Evolutionary conservation across 2,113 vertebrate species (phyloP), one percentile per base, ranked within the genome.

Genomic region (Catharus fuscescens): DNA sequence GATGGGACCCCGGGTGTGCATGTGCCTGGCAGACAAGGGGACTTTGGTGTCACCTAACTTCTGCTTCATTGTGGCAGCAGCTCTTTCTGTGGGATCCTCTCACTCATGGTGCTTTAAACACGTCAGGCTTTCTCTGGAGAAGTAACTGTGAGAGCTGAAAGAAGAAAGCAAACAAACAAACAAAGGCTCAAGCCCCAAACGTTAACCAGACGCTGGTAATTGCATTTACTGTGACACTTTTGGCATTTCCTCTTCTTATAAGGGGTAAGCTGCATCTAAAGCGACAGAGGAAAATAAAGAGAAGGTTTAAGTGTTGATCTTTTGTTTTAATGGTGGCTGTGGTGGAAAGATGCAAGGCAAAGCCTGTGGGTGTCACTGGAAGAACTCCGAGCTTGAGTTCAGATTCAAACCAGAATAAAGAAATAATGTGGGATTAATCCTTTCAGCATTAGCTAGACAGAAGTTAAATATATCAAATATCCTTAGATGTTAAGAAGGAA

Each of bases 141-240:
- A 65, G 54, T 62, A 18, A 54, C 47, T 31, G 72, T 18, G 79
- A 73, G 93, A 83, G 74, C 54, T 82, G 52, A 60, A 54, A 57
- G 79, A 36, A 29, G 61, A 74, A 93, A 94, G 88, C 65, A 87
- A 92, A 69, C 53, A 93, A 94, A 82, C 61, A 94, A 47, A 88
- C 26, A 82, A 90, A 80, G 94, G 4, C 67, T 61, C 32, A 4
- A 54, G 60, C 32, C 38, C 52, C 36, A 54, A 71, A 77, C 72
- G 44, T 67, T 90, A 78, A 47, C 52, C 86, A 90, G 95, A 93
- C 52, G 44, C 54, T 90, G 90, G 40, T 96, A 94, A 97, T 96
- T 96, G 50, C 72, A 86, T 97, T 97, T 96, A 88, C 85, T 83
- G 92, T 96, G 86, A 94, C 93, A 88, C 48, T 95, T 96, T 48